These are phyloP conservation scores for Scytalopus superciliaris DNA, from an alignment of 2,113 vertebrate species.

Conservation along the genomic window DNA sequence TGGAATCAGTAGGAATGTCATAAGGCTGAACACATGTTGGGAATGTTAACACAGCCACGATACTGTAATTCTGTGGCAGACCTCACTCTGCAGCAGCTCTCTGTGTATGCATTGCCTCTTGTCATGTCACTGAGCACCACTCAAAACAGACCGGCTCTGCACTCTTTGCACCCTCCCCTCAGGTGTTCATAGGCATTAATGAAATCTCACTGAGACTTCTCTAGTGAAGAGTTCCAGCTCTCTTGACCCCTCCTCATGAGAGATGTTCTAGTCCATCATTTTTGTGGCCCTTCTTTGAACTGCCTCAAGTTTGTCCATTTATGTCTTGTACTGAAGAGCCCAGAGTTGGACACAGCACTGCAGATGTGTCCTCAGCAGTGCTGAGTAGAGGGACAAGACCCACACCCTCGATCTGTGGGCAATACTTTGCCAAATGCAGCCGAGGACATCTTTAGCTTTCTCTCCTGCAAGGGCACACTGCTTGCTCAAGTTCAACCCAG, in stretches of 20 bases:
- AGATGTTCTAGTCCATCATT: background rate
- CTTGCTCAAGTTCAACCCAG: background rate
- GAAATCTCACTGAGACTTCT: background rate
- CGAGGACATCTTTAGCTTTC: background rate
- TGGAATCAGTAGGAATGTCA: fast-evolving
- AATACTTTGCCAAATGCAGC: background rate
- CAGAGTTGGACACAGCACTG: background rate
- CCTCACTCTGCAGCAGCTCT: background rate
- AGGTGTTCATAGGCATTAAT: no score
- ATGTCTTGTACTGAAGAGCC: background rate
- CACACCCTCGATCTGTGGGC: background rate
- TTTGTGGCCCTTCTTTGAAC: background rate
- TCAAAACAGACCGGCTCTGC: background rate
- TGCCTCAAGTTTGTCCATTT: background rate
- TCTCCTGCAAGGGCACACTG: background rate
- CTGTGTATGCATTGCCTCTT: background rate
- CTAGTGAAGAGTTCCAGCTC: background rate
- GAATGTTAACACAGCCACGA: fast-evolving
- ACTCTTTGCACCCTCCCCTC: background rate
- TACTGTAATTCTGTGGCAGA: background rate
- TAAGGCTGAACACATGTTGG: background rate
- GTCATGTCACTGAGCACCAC: background rate
- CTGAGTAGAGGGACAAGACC: background rate
- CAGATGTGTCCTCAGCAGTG: background rate
- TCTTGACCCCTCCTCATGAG: background rate